phyloP scores from a whole-genome alignment of 2,888 invertebrate species.

The Galerucella nymphaeae region DNA sequence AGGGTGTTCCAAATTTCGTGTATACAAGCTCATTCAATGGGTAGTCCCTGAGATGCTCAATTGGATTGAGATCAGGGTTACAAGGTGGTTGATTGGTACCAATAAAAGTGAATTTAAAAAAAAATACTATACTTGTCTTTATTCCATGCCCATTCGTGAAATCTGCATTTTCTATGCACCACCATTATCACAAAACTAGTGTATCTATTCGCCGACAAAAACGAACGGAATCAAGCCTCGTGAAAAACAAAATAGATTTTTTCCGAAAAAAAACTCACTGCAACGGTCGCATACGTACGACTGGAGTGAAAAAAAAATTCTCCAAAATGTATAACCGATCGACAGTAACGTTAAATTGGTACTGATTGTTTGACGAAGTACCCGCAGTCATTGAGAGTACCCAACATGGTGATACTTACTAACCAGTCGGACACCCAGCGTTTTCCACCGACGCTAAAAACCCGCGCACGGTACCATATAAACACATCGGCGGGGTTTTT shows the following conservation, averaged over 20 bases:
- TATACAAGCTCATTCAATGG: no score
- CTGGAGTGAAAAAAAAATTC: constrained; percentile 39
- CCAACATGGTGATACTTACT: constrained; percentile 57
- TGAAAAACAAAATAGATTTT: constrained; percentile 3
- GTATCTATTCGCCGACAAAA: constrained; percentile 50
- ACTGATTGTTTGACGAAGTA: constrained; percentile 28
- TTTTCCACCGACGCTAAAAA: constrained; percentile 54
- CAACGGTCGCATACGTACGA: constrained; percentile 48
- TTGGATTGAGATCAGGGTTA: no score
- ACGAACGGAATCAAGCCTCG: constrained; percentile 50
- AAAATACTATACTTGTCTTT: constrained; percentile 57
- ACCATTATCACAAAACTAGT: constrained; percentile 62
- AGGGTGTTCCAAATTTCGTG: no score
- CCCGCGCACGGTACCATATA: constrained; percentile 55
- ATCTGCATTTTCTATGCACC: constrained; percentile 58
- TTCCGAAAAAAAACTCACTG: constrained; percentile 37
- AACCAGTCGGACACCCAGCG: constrained; percentile 53
- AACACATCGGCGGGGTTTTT: constrained; percentile 37
- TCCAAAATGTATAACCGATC: constrained; percentile 27
- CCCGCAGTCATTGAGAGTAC: constrained; percentile 56
- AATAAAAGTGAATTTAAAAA: no score
- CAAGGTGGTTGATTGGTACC: no score
- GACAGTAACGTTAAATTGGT: constrained; percentile 36
- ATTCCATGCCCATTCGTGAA: constrained; percentile 58
- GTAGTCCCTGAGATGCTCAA: no score